phyloP scores from a whole-genome alignment of 2,888 invertebrate genomes.

The Heteropelma amictum region DNA sequence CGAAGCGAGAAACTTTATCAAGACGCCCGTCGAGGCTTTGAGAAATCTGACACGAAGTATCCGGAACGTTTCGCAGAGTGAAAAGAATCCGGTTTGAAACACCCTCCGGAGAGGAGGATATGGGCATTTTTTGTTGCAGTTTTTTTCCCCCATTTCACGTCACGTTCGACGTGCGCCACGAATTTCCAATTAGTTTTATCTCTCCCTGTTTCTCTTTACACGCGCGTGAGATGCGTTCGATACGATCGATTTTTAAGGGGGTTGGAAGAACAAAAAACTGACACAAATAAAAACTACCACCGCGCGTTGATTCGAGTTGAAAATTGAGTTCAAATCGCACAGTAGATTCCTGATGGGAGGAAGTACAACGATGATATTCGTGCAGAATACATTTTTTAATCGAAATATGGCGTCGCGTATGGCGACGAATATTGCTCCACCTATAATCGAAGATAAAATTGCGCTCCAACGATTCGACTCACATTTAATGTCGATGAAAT shows the following conservation, averaged over 20 bases:
- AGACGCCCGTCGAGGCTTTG: constrained; percentile 39
- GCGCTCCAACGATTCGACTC: too few relatives aligned
- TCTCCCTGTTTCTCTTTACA: background rate
- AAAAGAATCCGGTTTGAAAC: constrained; percentile 54
- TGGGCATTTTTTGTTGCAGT: background rate
- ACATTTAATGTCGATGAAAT: too few relatives aligned
- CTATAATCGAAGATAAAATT: too few relatives aligned
- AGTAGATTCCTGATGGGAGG: too few relatives aligned
- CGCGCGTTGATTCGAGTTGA: background rate
- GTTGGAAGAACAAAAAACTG: background rate
- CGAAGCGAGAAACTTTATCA: constrained; percentile 56
- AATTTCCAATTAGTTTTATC: constrained; percentile 40
- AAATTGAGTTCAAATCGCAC: too few relatives aligned
- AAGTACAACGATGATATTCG: too few relatives aligned
- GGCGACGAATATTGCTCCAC: too few relatives aligned
- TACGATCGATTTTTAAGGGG: constrained; percentile 4
- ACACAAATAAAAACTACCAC: too few relatives aligned
- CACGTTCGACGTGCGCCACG: constrained; percentile 25
- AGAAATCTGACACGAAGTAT: constrained; percentile 16
- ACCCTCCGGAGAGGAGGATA: constrained; percentile 6
- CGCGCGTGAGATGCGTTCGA: background rate
- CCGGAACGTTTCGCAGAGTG: constrained; percentile 54
- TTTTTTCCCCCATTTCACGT: constrained; percentile 1
- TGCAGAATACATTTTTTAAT: too few relatives aligned
- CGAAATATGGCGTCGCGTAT: too few relatives aligned